Base-by-base conservation (phyloP, 2,888 invertebrate species). In the Helleia helle region DNA sequence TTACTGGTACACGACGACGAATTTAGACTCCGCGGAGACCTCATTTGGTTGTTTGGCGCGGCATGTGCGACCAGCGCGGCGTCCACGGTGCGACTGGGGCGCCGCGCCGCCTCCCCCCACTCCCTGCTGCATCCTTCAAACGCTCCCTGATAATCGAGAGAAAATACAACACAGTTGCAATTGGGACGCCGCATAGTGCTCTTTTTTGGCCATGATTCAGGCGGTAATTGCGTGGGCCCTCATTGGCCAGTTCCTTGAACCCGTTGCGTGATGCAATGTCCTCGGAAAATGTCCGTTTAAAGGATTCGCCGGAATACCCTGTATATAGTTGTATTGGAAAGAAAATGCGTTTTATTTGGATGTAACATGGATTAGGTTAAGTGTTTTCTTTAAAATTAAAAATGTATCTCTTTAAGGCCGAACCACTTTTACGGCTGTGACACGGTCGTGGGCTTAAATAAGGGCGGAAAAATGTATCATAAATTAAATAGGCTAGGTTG, bases 151-250 rank as follows among this genome's bases (percentile, higher is more conserved):
- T 79, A 72, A 81, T 79, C 75, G 74, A 68, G 77, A 76, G 79
- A 75, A 74, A 70, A 76, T 74, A 75, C 73, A 68, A 73, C 71
- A 65, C 67, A 75, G 74, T 65, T 79, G 80, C 81, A 80, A 73
- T 72, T 63, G 66, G 70, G 66, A 64, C 71, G 75, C 74, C 72
- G 76, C 77, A 76, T 74, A 65, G 59, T 62, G 58, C 59, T 67
- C 60, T 71, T 74, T 74, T 76, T 77, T 75, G 73, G 71, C 61
- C 59, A 68, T 75, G 80, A 77, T 57, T 77, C 76, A 75, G 71
- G 53, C 65, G 52, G 67, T 74, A 71, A 76, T 76, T 69, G 70
- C 71, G 66, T 69, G 69, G 62, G 62, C 58, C 58, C 57, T 70
- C 69, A 65, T 65, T 66, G 68, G 62, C 58, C 52, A 45, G 60